These are phyloP conservation scores for Diploptera punctata DNA, from an alignment of 2,888 invertebrate species.

Conservation along the genomic window DNA sequence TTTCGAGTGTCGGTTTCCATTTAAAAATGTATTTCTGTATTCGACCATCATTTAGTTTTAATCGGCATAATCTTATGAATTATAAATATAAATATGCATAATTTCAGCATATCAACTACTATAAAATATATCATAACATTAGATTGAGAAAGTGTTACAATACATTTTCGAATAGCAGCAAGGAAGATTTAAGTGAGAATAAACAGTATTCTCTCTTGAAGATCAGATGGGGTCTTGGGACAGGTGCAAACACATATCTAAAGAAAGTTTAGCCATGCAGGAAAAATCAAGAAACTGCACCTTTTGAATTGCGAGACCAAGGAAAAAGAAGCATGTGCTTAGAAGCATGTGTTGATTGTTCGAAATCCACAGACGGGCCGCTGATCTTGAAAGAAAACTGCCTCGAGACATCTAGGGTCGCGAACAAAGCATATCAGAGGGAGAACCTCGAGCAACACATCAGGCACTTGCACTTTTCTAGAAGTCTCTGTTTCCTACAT, in stretches of 20 bases:
- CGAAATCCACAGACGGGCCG: constrained; percentile 13
- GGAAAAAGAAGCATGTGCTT: constrained; percentile 14
- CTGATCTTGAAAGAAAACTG: constrained; percentile 10
- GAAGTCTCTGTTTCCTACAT: no score
- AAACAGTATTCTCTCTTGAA: background rate
- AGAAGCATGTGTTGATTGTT: constrained; percentile 18
- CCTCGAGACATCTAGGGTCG: background rate
- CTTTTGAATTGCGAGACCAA: constrained; percentile 9
- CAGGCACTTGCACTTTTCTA: no score
- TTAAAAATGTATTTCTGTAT: no score
- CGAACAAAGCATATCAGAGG: constrained; percentile 20
- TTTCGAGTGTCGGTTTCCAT: no score
- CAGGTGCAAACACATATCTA: constrained; percentile 28
- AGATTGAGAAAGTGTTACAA: no score
- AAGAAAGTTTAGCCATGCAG: constrained; percentile 36
- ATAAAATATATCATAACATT: no score
- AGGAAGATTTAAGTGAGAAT: background rate
- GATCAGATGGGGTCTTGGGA: constrained; percentile 11
- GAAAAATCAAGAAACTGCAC: constrained; percentile 29
- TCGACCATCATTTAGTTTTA: no score
- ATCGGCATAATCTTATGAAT: no score
- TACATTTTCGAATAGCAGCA: no score
- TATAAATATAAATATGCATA: no score
- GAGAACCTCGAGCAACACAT: constrained; percentile 5
- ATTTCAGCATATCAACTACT: no score